Evolutionary conservation across 2,797 vertebrate species (phyloP), one percentile per base, ranked within the genome.

Genomic region (Phoeniculus purpureus): DNA sequence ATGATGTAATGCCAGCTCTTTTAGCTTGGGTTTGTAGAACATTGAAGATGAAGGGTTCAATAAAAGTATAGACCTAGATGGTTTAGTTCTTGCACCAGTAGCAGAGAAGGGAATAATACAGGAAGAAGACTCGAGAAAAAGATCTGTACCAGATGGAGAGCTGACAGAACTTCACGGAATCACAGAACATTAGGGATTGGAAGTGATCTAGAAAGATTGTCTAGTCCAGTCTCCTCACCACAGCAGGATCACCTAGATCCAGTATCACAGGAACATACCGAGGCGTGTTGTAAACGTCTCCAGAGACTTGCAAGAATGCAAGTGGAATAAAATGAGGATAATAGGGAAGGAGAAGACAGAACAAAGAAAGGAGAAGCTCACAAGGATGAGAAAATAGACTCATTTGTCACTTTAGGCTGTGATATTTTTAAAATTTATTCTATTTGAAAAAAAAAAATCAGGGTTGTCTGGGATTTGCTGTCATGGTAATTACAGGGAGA

Each of bases 91-190:
- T 81, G 26, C 50, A 59, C 54, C 51, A 85, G 25, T 40, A 78
- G 79, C 37, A 10, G 4, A 25, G 56, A 62, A 76, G 55, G 48
- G 50, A 81, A 15, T 80, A 47, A 61, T 23, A 21, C 2, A 77
- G 71, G 82, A 65, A n/a, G 66, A 84, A 27, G 34, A 31, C 27
- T 94, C 71, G 61, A 89, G 82, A 73, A 89, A 68, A 81, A 85
- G 45, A 43, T 25, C 7, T 0, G 5, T 32, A 34, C 26, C 79
- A 86, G 83, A 18, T 87, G 61, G 77, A 92, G 87, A 81, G 56
- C 62, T 89, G 87, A 43, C 50, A 66, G 60, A 64, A 67, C 67
- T 84, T 81, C 21, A 14, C 45, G 48, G 71, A 76, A 54, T 66
- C 45, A 37, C 37, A 9, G 37, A 37, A 37, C 37, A 37, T 37